Evolutionary conservation across 23 tunicate genomes (phyloP), one percentile per base, ranked within the genome.

Genomic region (Styela plicata): DNA sequence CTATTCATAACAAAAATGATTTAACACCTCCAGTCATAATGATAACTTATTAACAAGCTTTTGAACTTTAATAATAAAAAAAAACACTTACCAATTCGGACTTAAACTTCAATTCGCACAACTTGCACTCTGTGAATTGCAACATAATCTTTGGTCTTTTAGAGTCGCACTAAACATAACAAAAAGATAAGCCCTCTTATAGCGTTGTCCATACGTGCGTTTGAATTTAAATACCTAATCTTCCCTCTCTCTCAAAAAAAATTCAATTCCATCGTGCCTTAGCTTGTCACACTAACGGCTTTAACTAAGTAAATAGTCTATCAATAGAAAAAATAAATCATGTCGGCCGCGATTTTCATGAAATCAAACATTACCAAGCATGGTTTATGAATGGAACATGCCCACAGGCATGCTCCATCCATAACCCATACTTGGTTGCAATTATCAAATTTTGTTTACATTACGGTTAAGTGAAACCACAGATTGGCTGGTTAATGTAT

Each of bases 61-160:
- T n/a, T n/a, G n/a, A n/a, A n/a, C n/a, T n/a, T n/a, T 27, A 73
- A 17, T 33, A 73, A 31, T 29, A 22, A 3, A 28, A 22, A 31
- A 25, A 10, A 3, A 63, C 27, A 70, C 85, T 86, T 26, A 86
- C 90, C 74, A 86, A 63, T 80, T 86, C 85, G 20, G 84, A 30
- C 19, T 63, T 34, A 53, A 86, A 86, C 69, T 80, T 71, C 36
- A 86, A 28, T n/a, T 86, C 90, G 33, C 90, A 86, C 65, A 86
- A 73, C 21, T 34, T 24, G 26, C 90, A 86, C 24, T 31, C 70
- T 24, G 90, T 86, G 80, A 44, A 44, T 13, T 44, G 57, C 57
- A 44, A 44, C 57, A 44, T 44, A 44, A 44, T 44, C 57, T 13
- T 44, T 44, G 57, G 57, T 44, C 57, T 44, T 44, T 44, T 44